These are phyloP conservation scores for Octomys mimax DNA, from an alignment of 2,797 vertebrate genomes.

Conservation along the genomic window DNA sequence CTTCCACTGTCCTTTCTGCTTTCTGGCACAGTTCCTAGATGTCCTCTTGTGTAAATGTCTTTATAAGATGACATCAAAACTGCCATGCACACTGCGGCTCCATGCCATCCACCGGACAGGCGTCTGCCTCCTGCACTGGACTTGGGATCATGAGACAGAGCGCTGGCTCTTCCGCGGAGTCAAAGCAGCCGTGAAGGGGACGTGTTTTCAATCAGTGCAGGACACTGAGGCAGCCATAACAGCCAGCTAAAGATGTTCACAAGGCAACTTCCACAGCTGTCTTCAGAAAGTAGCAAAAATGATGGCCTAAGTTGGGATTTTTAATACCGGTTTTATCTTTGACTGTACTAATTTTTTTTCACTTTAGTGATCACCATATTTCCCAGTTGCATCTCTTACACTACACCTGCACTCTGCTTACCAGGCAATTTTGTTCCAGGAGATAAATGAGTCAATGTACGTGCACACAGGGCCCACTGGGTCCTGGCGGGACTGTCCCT, in stretches of 20 bases:
- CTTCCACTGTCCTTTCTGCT: not conserved
- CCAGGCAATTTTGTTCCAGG: not conserved
- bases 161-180: not conserved
- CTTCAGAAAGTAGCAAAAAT: not conserved
- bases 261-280: not conserved
- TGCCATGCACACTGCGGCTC: not conserved
- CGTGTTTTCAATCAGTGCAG: not conserved
- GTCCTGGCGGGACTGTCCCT: not conserved
- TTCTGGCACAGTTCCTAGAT: not conserved
- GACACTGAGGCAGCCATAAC: not conserved
- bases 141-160: not conserved
- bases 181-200: not conserved
- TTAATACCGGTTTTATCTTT: not conserved
- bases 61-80: not conserved
- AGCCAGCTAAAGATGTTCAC: not conserved
- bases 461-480: too few species aligned
- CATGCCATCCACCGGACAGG: not conserved
- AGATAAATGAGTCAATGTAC: not conserved
- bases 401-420: not conserved
- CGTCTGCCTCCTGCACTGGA: not conserved
- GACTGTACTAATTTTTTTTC: not conserved
- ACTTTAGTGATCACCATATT: not conserved
- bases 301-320: not conserved
- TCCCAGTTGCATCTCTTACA: not conserved
- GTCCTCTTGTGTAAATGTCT: not conserved